Evolutionary conservation across 2,797 vertebrate genomes (phyloP).

Genomic region (Neosilurus hyrtlii): DNA sequence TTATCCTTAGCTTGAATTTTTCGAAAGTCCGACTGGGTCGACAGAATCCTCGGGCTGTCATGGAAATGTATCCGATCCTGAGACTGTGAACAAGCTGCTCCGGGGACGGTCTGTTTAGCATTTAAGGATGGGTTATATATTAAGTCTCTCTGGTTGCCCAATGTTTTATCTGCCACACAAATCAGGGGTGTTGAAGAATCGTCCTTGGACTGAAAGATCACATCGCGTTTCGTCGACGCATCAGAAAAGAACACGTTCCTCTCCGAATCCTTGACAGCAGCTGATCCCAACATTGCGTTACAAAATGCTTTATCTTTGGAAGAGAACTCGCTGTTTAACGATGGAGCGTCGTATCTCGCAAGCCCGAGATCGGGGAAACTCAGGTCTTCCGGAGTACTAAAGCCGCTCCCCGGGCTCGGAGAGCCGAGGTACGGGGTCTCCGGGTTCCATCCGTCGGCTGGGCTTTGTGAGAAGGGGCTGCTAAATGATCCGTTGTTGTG

Average conservation of each 20-base stretch:
- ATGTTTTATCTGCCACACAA: constrained; percentile 38
- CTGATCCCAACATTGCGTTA: constrained; percentile 56
- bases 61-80: constrained; percentile 55
- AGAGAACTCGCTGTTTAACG: constrained; percentile 62
- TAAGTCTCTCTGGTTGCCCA: constrained; percentile 49
- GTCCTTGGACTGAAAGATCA: constrained; percentile 63
- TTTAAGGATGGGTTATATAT: constrained; percentile 42
- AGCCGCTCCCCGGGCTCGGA: constrained; percentile 75
- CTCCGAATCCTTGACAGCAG: constrained; percentile 57
- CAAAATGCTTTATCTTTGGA: constrained; percentile 66
- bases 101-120: constrained; percentile 24
- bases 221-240: constrained; percentile 59
- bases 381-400: constrained; percentile 71
- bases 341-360: constrained; percentile 65
- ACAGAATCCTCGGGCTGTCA: constrained; percentile 54
- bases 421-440: constrained; percentile 78
- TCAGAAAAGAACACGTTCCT: constrained; percentile 58
- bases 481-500: constrained; percentile 74
- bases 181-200: constrained; percentile 52
- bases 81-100: constrained; percentile 53
- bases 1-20: constrained; percentile 65
- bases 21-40: constrained; percentile 53
- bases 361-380: constrained; percentile 72
- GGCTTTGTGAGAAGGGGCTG: constrained; percentile 79
- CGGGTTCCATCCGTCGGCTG: constrained; percentile 73